These are phyloP conservation scores for Rhagonycha fulva DNA, from an alignment of 2,888 invertebrate species.

Conservation along the genomic window DNA sequence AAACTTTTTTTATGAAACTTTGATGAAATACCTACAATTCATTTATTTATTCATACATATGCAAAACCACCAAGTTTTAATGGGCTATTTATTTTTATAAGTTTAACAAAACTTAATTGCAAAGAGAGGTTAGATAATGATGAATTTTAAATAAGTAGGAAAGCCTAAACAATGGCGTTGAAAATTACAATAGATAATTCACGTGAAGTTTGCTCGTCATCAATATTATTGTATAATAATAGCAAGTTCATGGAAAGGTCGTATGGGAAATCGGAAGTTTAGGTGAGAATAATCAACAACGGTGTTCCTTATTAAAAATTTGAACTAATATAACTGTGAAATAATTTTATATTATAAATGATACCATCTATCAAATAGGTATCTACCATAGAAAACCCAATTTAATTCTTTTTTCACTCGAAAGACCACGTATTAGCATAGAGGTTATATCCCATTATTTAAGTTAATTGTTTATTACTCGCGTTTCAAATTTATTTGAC, in stretches of 20 bases:
- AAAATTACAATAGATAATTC: constrained; percentile 1
- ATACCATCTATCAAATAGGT: neutral
- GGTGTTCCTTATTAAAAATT: constrained; percentile 17
- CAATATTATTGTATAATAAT: neutral
- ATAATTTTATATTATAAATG: neutral
- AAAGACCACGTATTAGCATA: neutral
- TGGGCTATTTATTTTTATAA: neutral
- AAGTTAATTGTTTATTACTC: neutral
- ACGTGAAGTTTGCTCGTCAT: neutral
- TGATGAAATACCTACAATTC: neutral
- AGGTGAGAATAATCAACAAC: constrained; percentile 18
- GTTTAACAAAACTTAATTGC: neutral
- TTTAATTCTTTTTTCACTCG: neutral
- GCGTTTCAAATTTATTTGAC: neutral
- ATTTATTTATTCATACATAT: neutral
- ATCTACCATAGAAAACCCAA: neutral
- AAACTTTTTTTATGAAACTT: neutral
- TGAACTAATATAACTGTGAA: constrained; percentile 24
- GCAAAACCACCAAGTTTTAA: neutral
- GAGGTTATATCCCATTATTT: neutral
- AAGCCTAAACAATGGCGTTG: neutral
- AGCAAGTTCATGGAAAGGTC: constrained; percentile 1
- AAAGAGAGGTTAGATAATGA: neutral
- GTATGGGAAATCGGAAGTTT: constrained; percentile 26
- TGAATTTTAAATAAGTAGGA: neutral